These are phyloP conservation scores for Meteorus cinctellus DNA, from an alignment of 2,888 invertebrate species.

Conservation along the genomic window DNA sequence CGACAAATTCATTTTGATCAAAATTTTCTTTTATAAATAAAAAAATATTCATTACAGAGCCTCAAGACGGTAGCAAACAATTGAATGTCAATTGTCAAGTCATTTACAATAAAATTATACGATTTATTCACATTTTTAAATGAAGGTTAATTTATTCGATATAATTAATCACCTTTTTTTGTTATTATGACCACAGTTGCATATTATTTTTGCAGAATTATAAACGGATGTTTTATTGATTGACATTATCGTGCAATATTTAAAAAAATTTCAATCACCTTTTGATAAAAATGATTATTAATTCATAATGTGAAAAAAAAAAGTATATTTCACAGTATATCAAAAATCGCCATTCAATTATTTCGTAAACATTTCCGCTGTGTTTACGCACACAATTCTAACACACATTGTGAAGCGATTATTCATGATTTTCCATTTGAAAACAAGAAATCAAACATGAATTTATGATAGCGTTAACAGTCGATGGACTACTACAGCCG, in stretches of 20 bases:
- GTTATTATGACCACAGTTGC: slow-evolving; percentile 2
- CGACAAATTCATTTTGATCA: slow-evolving; percentile 20
- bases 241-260: slow-evolving; percentile 18
- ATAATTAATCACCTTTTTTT: background rate
- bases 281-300: background rate
- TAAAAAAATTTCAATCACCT: background rate
- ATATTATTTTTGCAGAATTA: background rate
- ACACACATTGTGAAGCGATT: no score
- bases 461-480: background rate
- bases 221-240: background rate
- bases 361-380: no score
- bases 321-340: no score
- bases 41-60: background rate
- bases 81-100: slow-evolving; percentile 18
- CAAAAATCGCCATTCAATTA: no score
- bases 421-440: background rate
- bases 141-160: background rate
- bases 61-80: background rate
- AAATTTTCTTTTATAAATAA: background rate
- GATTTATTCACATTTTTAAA: slow-evolving; percentile 10
- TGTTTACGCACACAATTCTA: no score
- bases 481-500: slow-evolving; percentile 32
- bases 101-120: slow-evolving; percentile 6
- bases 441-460: background rate
- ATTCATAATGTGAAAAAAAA: background rate